These are phyloP conservation scores for Oreochromis mossambicus DNA, from an alignment of 2,797 vertebrate genomes.

Conservation along the genomic window DNA sequence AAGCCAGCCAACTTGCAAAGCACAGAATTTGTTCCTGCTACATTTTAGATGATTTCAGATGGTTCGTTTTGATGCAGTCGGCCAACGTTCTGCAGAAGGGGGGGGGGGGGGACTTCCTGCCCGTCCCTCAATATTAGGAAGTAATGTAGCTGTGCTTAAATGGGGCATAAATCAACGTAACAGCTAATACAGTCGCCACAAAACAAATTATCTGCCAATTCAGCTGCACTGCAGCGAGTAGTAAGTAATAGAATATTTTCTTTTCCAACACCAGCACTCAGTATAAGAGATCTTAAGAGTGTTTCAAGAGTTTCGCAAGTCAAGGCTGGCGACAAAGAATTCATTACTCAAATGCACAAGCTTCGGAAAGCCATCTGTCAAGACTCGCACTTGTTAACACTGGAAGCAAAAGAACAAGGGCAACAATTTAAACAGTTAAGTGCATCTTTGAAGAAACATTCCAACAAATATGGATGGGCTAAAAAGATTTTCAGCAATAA, in stretches of 20 bases:
- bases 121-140: conserved; percentile 22
- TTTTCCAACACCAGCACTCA: conserved; percentile 48
- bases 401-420: conserved; percentile 53
- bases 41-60: conserved; percentile 55
- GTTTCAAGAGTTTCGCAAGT: conserved; percentile 65
- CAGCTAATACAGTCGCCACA: conserved; percentile 55
- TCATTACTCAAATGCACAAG: conserved; percentile 57
- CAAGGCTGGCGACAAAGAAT: conserved; percentile 72
- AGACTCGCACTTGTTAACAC: conserved; percentile 63
- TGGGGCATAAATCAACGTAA: conserved; percentile 61
- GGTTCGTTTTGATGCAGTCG: conserved; percentile 48
- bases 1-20: conserved; percentile 31
- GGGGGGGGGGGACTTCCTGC: neutral
- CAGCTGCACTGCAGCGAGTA: conserved; percentile 80
- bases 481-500: conserved; percentile 27
- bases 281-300: conserved; percentile 47
- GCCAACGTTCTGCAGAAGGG: conserved; percentile 13
- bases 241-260: conserved; percentile 65
- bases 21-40: conserved; percentile 63
- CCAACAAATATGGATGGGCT: conserved; percentile 39
- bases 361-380: conserved; percentile 50
- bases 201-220: conserved; percentile 65
- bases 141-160: conserved; percentile 49
- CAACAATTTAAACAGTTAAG: conserved; percentile 47
- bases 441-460: conserved; percentile 42